Evolutionary conservation across 2,888 invertebrate species (phyloP).

Genomic region (Oxyscelio sp.): DNA sequence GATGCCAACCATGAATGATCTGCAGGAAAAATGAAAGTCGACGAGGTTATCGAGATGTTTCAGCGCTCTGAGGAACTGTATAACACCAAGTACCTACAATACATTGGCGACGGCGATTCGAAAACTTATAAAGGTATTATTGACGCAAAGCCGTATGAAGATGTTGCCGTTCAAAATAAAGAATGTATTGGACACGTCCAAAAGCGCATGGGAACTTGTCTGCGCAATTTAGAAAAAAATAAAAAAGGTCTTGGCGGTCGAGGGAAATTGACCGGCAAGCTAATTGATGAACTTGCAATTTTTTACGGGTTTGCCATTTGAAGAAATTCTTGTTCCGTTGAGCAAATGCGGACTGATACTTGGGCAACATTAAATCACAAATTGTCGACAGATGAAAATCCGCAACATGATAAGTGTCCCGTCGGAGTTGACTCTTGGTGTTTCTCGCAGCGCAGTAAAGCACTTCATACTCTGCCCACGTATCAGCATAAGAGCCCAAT

Average conservation of each 20-base stretch:
- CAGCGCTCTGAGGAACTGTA: constrained; percentile 18
- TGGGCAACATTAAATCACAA: neutral
- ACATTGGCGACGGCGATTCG: constrained; percentile 33
- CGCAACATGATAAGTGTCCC: neutral
- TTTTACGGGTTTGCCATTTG: neutral
- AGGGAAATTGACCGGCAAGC: neutral
- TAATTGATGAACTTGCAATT: neutral
- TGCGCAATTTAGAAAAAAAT: constrained; percentile 41
- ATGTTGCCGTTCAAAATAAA: constrained; percentile 32
- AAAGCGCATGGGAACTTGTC: constrained; percentile 41
- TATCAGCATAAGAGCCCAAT: neutral
- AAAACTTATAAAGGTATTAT: constrained; percentile 48
- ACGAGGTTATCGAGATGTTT: constrained; percentile 29
- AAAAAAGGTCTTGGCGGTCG: neutral
- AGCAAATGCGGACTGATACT: neutral
- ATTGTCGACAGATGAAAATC: neutral
- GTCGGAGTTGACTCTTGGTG: neutral
- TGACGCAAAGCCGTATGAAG: constrained; percentile 28
- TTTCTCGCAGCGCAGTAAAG: neutral
- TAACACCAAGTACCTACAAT: constrained; percentile 34
- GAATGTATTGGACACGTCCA: constrained; percentile 39
- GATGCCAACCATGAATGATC: constrained; percentile 24
- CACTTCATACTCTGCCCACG: neutral
- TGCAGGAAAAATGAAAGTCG: constrained; percentile 37
- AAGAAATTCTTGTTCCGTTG: neutral